Base-by-base conservation (phyloP, 2,888 invertebrate genomes). In the Diplolepis rosae region DNA sequence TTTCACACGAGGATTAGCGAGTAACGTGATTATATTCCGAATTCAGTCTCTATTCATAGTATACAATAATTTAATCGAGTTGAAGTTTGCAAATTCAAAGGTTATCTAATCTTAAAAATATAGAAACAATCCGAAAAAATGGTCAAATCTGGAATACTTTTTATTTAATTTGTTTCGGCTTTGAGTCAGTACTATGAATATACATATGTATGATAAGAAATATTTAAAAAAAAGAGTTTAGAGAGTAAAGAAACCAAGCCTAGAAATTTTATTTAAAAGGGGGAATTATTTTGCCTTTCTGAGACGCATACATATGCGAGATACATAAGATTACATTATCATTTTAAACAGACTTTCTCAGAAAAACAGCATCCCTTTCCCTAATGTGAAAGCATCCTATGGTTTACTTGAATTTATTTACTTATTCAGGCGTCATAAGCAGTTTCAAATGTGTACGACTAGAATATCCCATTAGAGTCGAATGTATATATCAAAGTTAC, bases 41-140 rank as follows among this genome's bases (percentile, higher is more conserved):
- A 82, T 82, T 79, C 77, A 78, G 79, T 81, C 78, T 79, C 76
- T 77, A 77, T 78, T 82, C 70, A 74, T 54, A 70, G 65, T 56
- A 69, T 61, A 67, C 51, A 72, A 24, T 73, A 77, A 80, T 77
- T 71, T 6, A 30, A 30, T 13, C 22, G 61, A 32, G 13, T 39
- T 7, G 24, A 39, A 61, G 61, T 39, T 35, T 39, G 9, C n/a
- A n/a, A n/a, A 61, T 39, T 61, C n/a, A 24, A 56, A 35, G 2
- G 22, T 24, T 6, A 13, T 61, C 39, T n/a, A 1, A 35, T 35
- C 13, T 35, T 6, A 4, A 32, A 56, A 13, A 18, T 22, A 35
- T 7, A 61, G 7, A 13, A 39, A 13, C 24, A 22, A 2, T 32
- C 22, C 13, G 18, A 9, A 9, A 18, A 18, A 45, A n/a, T n/a